Evolutionary conservation across 2,113 vertebrate genomes (phyloP).

Genomic region (Egretta garzetta): DNA sequence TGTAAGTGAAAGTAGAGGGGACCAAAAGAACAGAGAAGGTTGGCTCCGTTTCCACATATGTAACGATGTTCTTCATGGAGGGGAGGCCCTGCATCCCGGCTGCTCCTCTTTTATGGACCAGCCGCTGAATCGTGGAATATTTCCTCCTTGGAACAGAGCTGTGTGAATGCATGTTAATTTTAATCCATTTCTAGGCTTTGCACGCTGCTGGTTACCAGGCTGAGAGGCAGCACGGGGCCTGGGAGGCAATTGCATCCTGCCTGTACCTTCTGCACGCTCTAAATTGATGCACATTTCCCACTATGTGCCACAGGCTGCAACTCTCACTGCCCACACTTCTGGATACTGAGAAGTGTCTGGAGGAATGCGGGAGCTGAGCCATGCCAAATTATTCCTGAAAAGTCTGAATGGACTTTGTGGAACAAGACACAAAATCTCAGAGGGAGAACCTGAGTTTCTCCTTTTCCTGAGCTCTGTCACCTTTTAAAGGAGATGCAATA

Average conservation of each 20-base stretch:
- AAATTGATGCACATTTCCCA: constrained; percentile 17
- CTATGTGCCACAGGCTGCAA: not conserved
- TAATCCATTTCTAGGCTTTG: not conserved
- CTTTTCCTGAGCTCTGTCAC: not conserved
- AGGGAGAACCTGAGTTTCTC: not conserved
- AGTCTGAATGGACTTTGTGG: constrained; percentile 32
- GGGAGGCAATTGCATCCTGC: not conserved
- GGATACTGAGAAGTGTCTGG: constrained; percentile 21
- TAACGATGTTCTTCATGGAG: not conserved
- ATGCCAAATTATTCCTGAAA: constrained; percentile 32
- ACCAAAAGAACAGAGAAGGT: not conserved
- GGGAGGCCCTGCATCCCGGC: not conserved
- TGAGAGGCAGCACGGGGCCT: constrained; percentile 3
- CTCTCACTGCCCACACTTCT: constrained; percentile 33
- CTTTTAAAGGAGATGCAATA: not conserved
- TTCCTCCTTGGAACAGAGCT: not conserved
- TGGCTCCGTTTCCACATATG: not conserved
- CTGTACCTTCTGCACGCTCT: not conserved
- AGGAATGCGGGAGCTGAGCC: constrained; percentile 16
- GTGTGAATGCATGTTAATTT: not conserved
- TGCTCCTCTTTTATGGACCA: not conserved
- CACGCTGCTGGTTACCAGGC: not conserved
- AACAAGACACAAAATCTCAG: not conserved
- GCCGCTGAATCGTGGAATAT: not conserved
- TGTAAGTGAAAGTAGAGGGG: constrained; percentile 58